Evolutionary conservation across 2,797 vertebrate genomes (phyloP).

Genomic region (Thalassophryne amazonica): DNA sequence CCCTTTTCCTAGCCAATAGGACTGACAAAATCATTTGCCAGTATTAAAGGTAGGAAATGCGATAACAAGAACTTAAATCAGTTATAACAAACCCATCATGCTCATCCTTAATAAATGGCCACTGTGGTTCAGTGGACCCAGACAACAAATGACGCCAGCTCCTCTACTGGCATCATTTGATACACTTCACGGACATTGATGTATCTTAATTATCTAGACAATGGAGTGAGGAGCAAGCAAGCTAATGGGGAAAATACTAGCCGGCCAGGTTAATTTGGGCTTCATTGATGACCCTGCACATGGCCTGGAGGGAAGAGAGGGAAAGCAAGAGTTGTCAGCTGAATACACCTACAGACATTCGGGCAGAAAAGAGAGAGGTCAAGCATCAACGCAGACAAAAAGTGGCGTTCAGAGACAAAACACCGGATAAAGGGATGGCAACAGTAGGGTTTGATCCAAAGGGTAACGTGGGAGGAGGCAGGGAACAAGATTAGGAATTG

Average conservation of each 20-base stretch:
- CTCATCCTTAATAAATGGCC: conserved; percentile 50
- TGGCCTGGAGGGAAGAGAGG: conserved; percentile 28
- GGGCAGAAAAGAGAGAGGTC: not conserved
- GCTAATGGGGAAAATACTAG: conserved; percentile 70
- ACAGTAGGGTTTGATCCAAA: conserved; percentile 28
- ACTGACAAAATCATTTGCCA: conserved; percentile 34
- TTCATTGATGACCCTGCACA: conserved; percentile 60
- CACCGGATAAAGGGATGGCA: conserved; percentile 36
- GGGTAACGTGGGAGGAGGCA: conserved; percentile 10
- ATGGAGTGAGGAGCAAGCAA: conserved; percentile 46
- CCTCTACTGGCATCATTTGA: conserved; percentile 47
- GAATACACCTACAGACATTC: conserved; percentile 9
- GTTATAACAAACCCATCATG: conserved; percentile 64
- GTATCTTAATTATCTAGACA: conserved; percentile 75
- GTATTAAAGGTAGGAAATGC: conserved; percentile 60
- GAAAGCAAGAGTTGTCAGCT: conserved; percentile 23
- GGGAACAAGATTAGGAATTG: conserved; percentile 19
- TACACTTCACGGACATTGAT: conserved; percentile 63
- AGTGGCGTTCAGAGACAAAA: not conserved
- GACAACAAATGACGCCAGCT: conserved; percentile 36
- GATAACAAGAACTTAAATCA: conserved; percentile 75
- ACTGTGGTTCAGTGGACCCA: conserved; percentile 47
- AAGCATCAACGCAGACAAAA: conserved; percentile 2
- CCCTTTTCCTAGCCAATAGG: conserved; percentile 31
- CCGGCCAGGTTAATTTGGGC: conserved; percentile 74